Base-by-base conservation (phyloP, 2,797 vertebrate species). In the Loris lydekkerianus region DNA sequence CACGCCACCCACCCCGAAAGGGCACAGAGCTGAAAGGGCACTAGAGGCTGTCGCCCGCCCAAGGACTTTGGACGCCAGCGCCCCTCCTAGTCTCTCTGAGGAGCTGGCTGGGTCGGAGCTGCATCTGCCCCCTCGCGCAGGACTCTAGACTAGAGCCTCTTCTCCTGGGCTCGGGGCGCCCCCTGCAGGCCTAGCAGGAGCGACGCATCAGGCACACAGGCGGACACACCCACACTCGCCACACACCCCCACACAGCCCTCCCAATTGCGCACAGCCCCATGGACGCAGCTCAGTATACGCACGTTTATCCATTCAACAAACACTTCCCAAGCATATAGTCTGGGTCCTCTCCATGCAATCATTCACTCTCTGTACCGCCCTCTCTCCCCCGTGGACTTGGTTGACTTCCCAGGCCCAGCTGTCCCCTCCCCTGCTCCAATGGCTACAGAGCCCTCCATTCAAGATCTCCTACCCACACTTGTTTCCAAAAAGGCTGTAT, bases 51-150 rank as follows among this genome's bases (percentile, higher is more conserved):
- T 25, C 18, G 69, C 60, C 2, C 13, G 27, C 29, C 0, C 0
- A 5, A 80, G n/a, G 11, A 93, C 11, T n/a, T 25, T 1, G 25
- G 0, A 15, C 0, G 0, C 43, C 37, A 15, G 5, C 0, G 2
- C 76, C 43, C 84, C 88, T 49, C 46, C 5, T 69, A 15, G 18
- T 61, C 5, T 86, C 89, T 53, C 69, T 5, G 20, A 49, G 49
- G 15, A 67, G 53, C 63, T 40, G 2, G 6, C 17, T 0, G 7
- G 7, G 73, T 73, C n/a, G 1, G 17, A 49, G 34, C 15, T 14
- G 17, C 80, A 10, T 1, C 17, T 9, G 3, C 14, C 37, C 13
- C 40, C 21, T 4, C 1, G 1, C 5, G 10, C 20, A 29, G 0
- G 15, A 46, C 49, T 53, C 49, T 53, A 15, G 49, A 53, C 58